A percentile compares a stretch with the other conserved stretches of the same genome.
phyloP scores from a whole-genome alignment of 2,113 vertebrate species.

The Urocitellus parryii region DNA sequence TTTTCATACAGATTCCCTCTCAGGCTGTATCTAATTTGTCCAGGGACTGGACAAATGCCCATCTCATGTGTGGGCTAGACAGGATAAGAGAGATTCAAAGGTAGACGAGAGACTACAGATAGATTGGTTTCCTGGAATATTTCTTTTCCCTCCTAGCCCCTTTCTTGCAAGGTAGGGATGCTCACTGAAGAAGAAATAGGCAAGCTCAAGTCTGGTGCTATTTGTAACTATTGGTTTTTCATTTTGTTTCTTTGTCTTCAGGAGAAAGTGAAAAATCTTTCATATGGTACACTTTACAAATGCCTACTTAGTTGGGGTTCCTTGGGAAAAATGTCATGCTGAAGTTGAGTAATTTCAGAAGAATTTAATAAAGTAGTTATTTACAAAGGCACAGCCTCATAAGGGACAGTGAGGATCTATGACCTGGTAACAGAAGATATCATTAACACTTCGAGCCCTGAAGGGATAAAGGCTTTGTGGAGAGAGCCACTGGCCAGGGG shows the following conservation, averaged over 20 bases:
- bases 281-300: fast-evolving
- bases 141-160: neutral
- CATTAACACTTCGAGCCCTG: neutral
- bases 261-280: neutral
- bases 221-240: neutral
- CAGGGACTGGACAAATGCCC: neutral
- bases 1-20: too few relatives aligned
- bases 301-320: neutral
- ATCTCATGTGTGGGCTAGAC: neutral
- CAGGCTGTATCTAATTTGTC: neutral
- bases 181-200: neutral
- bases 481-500: neutral
- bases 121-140: neutral
- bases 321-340: neutral
- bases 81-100: too few relatives aligned
- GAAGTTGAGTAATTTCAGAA: neutral
- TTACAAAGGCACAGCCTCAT: neutral
- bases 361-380: neutral
- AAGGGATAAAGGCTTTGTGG: neutral
- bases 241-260: neutral
- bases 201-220: neutral
- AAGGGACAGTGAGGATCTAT: neutral
- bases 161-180: neutral
- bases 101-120: neutral
- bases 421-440: neutral